phyloP scores from a whole-genome alignment of 2,797 vertebrate species.

The Schizopygopsis malacanthus region DNA sequence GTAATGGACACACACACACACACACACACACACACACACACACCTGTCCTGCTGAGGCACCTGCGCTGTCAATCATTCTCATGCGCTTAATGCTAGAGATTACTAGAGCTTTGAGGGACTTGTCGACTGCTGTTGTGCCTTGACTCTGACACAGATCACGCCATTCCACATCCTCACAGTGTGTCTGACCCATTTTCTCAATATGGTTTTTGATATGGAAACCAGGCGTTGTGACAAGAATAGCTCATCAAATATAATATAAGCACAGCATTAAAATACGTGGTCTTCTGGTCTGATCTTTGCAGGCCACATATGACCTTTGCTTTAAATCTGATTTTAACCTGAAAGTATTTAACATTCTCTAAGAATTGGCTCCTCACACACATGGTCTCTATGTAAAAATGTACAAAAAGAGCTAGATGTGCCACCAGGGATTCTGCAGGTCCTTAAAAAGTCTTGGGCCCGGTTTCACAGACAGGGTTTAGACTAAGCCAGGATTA shows the following conservation, averaged over 20 bases:
- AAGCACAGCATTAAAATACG: neutral
- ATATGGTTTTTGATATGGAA: no score
- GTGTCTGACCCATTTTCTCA: neutral
- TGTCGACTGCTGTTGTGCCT: neutral
- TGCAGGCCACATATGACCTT: neutral
- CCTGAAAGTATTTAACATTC: neutral
- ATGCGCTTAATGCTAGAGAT: neutral
- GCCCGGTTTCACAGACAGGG: no score
- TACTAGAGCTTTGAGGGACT: neutral
- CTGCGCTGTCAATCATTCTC: neutral
- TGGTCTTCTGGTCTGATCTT: neutral
- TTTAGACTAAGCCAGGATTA: no score
- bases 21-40: neutral
- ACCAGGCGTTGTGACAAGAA: neutral
- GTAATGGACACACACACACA: constrained; percentile 72
- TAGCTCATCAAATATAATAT: neutral
- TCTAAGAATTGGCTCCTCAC: neutral
- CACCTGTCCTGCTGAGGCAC: neutral
- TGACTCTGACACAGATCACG: constrained; percentile 1
- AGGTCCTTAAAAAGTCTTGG: no score
- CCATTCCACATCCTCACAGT: neutral
- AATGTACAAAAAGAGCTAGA: neutral
- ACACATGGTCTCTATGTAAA: neutral
- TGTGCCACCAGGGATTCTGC: neutral
- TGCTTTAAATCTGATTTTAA: neutral